Conservation (phyloP, 2,113 vertebrate species). For the Sterna hirundo region DNA sequence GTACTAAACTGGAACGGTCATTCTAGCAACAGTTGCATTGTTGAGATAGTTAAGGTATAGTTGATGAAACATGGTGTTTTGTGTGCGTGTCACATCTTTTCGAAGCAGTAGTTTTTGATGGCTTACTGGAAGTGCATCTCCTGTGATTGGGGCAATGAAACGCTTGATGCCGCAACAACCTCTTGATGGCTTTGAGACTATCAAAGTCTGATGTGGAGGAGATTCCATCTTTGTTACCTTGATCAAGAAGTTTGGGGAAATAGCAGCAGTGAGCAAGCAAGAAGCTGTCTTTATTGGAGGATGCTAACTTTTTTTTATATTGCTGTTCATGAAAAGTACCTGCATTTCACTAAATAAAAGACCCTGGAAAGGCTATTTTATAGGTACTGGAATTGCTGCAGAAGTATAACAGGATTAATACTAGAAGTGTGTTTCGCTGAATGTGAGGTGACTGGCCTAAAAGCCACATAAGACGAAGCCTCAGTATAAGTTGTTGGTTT, state of each 20-base stretch:
- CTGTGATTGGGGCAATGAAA: neutral
- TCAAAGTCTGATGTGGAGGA: neutral
- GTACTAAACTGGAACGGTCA: neutral
- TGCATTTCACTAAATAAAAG: neutral
- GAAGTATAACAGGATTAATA: neutral
- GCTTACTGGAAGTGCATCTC: neutral
- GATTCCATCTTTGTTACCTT: neutral
- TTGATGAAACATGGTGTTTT: neutral
- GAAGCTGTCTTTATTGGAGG: neutral
- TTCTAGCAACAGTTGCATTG: no score
- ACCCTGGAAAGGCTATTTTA: neutral
- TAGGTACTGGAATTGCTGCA: neutral
- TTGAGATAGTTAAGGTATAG: neutral
- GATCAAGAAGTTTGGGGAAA: neutral
- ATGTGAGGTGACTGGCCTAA: neutral
- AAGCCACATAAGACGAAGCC: rapidly evolving
- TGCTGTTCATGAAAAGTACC: neutral
- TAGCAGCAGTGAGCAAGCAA: neutral
- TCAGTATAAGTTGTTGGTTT: neutral
- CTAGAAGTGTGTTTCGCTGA: neutral
- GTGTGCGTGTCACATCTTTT: neutral
- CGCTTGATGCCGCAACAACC: neutral
- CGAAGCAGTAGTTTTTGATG: neutral
- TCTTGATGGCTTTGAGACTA: neutral
- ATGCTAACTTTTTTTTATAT: neutral